Percentiles rank a stretch among this genome's conserved stretches.
phyloP scores from a whole-genome alignment of 2,888 invertebrate species.

The Lapara coniferarum region DNA sequence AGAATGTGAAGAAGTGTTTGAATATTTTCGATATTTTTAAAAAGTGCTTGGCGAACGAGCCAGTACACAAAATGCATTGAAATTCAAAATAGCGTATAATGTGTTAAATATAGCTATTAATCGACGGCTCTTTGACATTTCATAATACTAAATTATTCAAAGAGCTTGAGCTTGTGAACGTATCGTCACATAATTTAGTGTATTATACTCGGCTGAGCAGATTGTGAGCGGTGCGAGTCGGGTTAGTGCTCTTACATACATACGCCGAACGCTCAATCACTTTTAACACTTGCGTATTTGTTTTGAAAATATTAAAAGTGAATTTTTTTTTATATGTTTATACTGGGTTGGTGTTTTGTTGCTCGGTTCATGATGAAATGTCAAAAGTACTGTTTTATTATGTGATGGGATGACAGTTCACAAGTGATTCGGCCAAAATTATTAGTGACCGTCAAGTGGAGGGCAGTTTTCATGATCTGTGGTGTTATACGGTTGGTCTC shows the following conservation, averaged over 20 bases:
- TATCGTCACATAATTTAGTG: constrained; percentile 25
- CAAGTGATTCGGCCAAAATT: background rate
- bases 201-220: constrained; percentile 35
- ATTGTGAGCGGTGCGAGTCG: constrained; percentile 15
- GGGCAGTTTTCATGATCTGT: background rate
- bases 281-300: constrained; percentile 11
- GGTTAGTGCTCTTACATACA: constrained; percentile 1
- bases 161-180: constrained; percentile 28
- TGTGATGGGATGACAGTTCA: constrained; percentile 14
- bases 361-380: constrained; percentile 6
- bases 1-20: background rate
- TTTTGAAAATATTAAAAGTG: constrained; percentile 17
- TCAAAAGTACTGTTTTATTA: constrained; percentile 14
- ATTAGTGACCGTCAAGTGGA: background rate
- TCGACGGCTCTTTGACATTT: constrained; percentile 27
- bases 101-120: constrained; percentile 26
- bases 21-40: constrained; percentile 28
- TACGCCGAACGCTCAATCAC: constrained; percentile 5
- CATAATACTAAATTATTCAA: constrained; percentile 27
- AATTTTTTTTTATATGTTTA: constrained; percentile 9
- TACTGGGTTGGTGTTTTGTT: constrained; percentile 9
- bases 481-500: background rate
- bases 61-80: constrained; percentile 27
- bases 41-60: constrained; percentile 26
- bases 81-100: constrained; percentile 26